A percentile compares a stretch with the other conserved stretches of the same genome.
These are phyloP conservation scores for Mesocentrotus franciscanus DNA, from an alignment of 53 echinoderm and acorn worm genomes.

Conservation along the genomic window DNA sequence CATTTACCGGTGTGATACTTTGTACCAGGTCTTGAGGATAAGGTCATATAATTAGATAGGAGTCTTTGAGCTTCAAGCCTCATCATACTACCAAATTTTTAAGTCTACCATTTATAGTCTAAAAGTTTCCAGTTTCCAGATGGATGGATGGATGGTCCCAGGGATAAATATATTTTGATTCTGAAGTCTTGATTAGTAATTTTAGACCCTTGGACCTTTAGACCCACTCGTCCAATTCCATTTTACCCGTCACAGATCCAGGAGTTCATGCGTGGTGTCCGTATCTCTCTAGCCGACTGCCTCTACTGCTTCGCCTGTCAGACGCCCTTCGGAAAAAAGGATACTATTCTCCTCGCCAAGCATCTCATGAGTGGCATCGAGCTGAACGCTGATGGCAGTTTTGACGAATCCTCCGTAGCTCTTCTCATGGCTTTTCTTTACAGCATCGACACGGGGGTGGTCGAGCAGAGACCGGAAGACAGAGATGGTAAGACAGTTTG, in stretches of 20 bases:
- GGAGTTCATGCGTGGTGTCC: conserved; percentile 84
- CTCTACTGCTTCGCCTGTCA: conserved; percentile 93
- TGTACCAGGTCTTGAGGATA: too few species aligned
- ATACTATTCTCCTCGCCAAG: conserved; percentile 73
- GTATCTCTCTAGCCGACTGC: conserved; percentile 86
- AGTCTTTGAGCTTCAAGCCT: too few species aligned
- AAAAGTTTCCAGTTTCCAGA: too few species aligned
- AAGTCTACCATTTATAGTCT: too few species aligned
- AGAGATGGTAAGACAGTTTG: conserved; percentile 71
- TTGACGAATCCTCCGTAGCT: conserved; percentile 79
- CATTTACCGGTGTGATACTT: too few species aligned
- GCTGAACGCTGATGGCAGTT: conserved; percentile 72
- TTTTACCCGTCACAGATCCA: conserved; percentile 65
- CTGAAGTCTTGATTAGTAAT: too few species aligned
- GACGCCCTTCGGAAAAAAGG: conserved; percentile 75
- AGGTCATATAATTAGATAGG: too few species aligned
- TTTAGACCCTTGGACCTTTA: too few species aligned
- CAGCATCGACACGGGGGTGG: conserved; percentile 73
- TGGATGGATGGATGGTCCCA: too few species aligned
- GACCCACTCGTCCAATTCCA: neutral
- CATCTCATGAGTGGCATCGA: conserved; percentile 71
- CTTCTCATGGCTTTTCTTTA: conserved; percentile 91
- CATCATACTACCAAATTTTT: too few species aligned
- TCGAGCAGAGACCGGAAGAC: conserved; percentile 76
- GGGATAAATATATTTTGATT: too few species aligned